Evolutionary conservation across 2,888 invertebrate genomes (phyloP), one percentile per base, ranked within the genome.

Genomic region (Synanthedon myopaeformis): DNA sequence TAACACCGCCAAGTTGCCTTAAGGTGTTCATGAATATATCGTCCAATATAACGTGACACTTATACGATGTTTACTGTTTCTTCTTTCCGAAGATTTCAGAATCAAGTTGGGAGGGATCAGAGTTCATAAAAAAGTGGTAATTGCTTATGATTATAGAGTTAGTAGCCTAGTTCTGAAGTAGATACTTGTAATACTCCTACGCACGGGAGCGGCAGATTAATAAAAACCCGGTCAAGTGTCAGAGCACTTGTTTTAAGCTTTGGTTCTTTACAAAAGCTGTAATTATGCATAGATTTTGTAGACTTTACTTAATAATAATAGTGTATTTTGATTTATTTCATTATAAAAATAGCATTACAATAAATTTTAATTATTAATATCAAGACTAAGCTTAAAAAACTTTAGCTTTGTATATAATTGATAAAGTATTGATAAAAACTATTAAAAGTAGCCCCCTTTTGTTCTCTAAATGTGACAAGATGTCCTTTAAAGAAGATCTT

Each of bases 81-180:
- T 13, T 19, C n/a, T 51, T 23, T 23, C 5, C 12, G 13, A 28
- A n/a, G 35, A 35, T 23, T 51, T n/a, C 13, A 51, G 28, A 28
- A 51, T 23, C 5, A 11, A 49, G 49, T 12, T 28, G 17, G 51
- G 51, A 52, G 60, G 57, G 57, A 53, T 56, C 60, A 56, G 57
- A 56, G 68, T 61, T 65, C 71, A 65, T 59, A 56, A 57, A 61
- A 51, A 67, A 67, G 70, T 67, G 64, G 71, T 72, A 65, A 70
- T 65, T 56, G 61, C 59, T 59, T 56, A 65, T 67, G 69, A 72
- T 71, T 70, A 70, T 67, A 64, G 51, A 59, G 67, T 70, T 64
- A 52, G 60, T 55, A 57, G 59, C 58, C 61, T 56, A 61, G 62
- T 62, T 63, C 54, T 51, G 55, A 59, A 58, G 56, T 56, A 49